Evolutionary conservation across 2,797 vertebrate genomes (phyloP).

Genomic region (Thalassophryne amazonica): DNA sequence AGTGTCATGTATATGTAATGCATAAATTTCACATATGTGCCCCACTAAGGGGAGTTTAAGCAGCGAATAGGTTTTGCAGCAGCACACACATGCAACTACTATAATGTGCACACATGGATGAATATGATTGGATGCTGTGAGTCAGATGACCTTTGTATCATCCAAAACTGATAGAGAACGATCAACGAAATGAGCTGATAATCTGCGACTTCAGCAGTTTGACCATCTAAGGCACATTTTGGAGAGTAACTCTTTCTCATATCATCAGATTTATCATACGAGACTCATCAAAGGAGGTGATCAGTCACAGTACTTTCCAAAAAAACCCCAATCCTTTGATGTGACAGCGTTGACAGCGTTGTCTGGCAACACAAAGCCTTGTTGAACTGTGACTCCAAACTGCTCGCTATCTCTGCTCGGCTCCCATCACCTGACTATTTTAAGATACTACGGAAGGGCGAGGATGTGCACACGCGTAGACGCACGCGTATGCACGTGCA

Average conservation of each 20-base stretch:
- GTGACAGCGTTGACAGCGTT: conserved; percentile 62
- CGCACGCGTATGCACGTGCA: conserved; percentile 13
- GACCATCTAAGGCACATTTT: neutral
- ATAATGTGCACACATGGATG: too few species aligned
- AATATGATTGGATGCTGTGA: too few species aligned
- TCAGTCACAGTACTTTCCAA: conserved; percentile 51
- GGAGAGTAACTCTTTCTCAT: neutral
- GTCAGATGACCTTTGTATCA: too few species aligned
- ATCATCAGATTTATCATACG: conserved; percentile 27
- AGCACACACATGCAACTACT: too few species aligned
- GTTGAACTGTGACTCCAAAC: conserved; percentile 74
- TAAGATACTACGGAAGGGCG: conserved; percentile 64
- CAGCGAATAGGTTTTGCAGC: too few species aligned
- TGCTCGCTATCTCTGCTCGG: conserved; percentile 62
- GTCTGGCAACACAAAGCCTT: conserved; percentile 63
- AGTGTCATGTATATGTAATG: too few species aligned
- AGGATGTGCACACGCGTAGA: neutral
- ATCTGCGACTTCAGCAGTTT: too few species aligned
- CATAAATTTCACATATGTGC: too few species aligned
- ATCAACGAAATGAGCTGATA: too few species aligned
- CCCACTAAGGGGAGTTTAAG: too few species aligned
- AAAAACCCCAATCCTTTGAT: conserved; percentile 65
- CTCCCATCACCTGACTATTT: conserved; percentile 80
- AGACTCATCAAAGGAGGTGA: conserved; percentile 46
- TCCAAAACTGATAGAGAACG: too few species aligned